These are phyloP conservation scores for Opisthocomus hoazin DNA, from an alignment of 2,113 vertebrate species.

Conservation along the genomic window DNA sequence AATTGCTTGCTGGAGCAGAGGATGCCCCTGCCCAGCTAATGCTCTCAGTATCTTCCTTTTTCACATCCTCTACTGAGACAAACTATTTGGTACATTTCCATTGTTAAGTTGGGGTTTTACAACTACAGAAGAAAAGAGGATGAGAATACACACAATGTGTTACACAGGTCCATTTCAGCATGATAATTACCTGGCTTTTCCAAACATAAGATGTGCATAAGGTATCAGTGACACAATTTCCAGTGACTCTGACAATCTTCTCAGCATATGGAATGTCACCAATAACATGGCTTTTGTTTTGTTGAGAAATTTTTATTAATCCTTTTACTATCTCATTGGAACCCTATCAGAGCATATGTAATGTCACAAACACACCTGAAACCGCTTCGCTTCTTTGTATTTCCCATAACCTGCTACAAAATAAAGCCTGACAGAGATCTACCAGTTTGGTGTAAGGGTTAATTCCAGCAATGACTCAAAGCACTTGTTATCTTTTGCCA, in stretches of 20 bases:
- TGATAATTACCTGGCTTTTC: not conserved
- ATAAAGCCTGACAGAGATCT: not conserved
- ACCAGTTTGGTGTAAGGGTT: not conserved
- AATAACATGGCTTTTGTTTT: not conserved
- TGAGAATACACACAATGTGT: not conserved
- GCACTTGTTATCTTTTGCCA: not conserved
- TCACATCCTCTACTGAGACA: not conserved
- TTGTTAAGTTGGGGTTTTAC: not conserved
- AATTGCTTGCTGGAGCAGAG: not conserved
- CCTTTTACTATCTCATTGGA: not conserved
- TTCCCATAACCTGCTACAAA: not conserved
- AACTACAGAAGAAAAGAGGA: not conserved
- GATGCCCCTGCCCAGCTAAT: not conserved
- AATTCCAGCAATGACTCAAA: not conserved
- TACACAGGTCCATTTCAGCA: not conserved
- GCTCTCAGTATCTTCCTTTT: not conserved
- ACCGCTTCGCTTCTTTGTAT: not conserved
- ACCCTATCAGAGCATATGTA: not conserved
- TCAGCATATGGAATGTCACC: not conserved
- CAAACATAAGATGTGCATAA: not conserved
- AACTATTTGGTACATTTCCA: not conserved
- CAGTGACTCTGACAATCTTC: not conserved
- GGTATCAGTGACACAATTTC: not conserved
- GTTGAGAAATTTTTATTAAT: not conserved
- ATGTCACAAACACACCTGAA: not conserved